Base-by-base conservation (phyloP, 35 echinoderm and acorn worm species). In the Diadema setosum region DNA sequence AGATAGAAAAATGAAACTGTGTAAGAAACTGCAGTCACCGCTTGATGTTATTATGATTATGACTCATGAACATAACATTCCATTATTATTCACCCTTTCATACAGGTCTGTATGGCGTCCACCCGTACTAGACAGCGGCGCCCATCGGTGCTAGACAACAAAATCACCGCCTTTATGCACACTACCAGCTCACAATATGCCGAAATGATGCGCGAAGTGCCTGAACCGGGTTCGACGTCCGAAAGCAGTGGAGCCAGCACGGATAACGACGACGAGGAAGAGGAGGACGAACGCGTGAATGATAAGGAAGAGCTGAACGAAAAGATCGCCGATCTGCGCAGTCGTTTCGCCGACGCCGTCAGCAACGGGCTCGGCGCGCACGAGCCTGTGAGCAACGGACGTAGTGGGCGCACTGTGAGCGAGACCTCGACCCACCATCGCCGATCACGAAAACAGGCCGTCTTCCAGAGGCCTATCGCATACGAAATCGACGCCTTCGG, bases 401-500 rank as follows among this genome's bases (percentile, higher is more conserved):
- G 73, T 23, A 39, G 35, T 15, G n/a, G 34, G 1, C 63, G 63
- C 37, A 67, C 63, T 8, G 63, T 67, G 63, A 67, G 63, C 63
- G 63, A 67, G 30, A n/a, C 9, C 9, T 78, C 73, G 73, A 39
- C 33, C 15, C 11, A 2, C 9, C 73, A 78, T 25, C 37, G n/a
- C n/a, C 33, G 73, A 0, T 41, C 35, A 24, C 33, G 73, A 21
- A 78, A 78, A 32, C 73, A 78, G 40, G 44, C 35, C 40, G 73
- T 78, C 35, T 78, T 78, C n/a, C 35, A 39, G 73, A 34, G 35
- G 7, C 73, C 73, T 42, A 36, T 44, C 14, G 73, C 73, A 7
- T 78, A 78, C 39, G 73, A 78, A 41, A 78, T 78, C 11, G 73
- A 78, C 73, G 73, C 73, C 27, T 78, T 78, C 40, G 73, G 73